phyloP scores from a whole-genome alignment of 2,888 invertebrate species.

The Ophion slaviceki region DNA sequence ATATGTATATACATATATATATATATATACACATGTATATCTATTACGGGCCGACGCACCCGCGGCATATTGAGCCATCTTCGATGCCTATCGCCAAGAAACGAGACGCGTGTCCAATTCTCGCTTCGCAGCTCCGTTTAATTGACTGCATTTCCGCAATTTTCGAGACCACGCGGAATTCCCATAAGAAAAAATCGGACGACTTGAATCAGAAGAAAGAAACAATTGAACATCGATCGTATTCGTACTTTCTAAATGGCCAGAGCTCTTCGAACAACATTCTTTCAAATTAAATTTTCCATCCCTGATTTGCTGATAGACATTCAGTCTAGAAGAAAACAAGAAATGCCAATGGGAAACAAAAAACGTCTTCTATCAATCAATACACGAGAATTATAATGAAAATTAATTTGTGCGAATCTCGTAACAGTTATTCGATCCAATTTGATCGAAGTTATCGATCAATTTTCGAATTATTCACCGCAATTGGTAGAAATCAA shows the following conservation, averaged over 20 bases:
- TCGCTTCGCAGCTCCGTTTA: conserved; percentile 47
- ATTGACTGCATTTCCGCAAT: conserved; percentile 20
- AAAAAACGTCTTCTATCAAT: too few relatives aligned
- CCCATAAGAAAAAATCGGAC: too few relatives aligned
- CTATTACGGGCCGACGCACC: conserved; percentile 58
- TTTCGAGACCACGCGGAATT: background rate
- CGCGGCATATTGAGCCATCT: conserved; percentile 49
- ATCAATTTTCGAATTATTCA: background rate
- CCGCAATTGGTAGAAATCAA: background rate
- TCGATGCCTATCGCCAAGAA: conserved; percentile 43
- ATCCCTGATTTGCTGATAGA: too few relatives aligned
- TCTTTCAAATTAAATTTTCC: too few relatives aligned
- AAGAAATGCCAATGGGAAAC: too few relatives aligned
- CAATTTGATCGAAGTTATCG: background rate
- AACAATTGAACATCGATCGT: too few relatives aligned
- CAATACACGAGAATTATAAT: too few relatives aligned
- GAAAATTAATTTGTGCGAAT: background rate
- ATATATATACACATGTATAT: conserved; percentile 5
- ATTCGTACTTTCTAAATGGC: too few relatives aligned
- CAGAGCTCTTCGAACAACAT: too few relatives aligned
- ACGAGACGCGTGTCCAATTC: conserved; percentile 33
- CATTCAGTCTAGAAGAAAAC: too few relatives aligned
- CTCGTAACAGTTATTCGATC: background rate
- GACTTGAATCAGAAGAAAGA: too few relatives aligned
- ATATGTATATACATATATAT: too few relatives aligned